Base-by-base conservation (phyloP, 2,888 invertebrate genomes). In the Rambutsinella grinnellia region DNA sequence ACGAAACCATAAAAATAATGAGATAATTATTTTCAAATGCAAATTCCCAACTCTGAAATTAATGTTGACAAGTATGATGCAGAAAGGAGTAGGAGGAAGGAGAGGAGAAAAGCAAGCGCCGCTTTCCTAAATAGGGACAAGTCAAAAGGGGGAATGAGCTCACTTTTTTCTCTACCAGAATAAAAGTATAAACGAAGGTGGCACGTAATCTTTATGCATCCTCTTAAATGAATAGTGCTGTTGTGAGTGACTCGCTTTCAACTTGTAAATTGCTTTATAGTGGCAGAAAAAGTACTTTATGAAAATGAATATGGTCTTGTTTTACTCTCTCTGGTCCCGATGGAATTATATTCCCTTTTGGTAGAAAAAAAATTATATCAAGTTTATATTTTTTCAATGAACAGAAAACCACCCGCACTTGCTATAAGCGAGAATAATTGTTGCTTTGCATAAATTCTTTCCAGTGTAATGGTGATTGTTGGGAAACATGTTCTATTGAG, bases 1-100 rank as follows among this genome's bases (percentile, higher is more conserved):
- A 75, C 75, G 75, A 68, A 75, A 75, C 75, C 62, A 75, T 75
- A 75, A 75, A 75, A 75, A 75, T 75, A 75, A 75, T 75, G 75
- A 75, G 75, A 75, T 75, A 75, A 75, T 75, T 75, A 75, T 75
- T 75, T 75, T 75, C 68, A 68, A 63, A 75, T 75, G 75, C 75
- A 75, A 75, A 75, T 75, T 75, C 63, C 49, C 75, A 54, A 67
- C 36, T 68, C 54, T 62, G 46, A 68, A 75, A 75, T 75, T 75
- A 75, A 75, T 75, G 75, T 63, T 75, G 75, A 75, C 75, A 75
- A 75, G 68, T 68, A 75, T 63, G 67, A 75, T 75, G 58, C 75
- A 67, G 62, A 63, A 67, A 69, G 27, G 5, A 21, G 23, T n/a
- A 53, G 27, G 2, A 47, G n/a, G 51, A 47, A 1, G 23, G 56